Evolutionary conservation across 30 jellyfish, hydroid and myxozoan species (phyloP), one percentile per base, ranked within the genome.

Genomic region (Aurelia coerulea): DNA sequence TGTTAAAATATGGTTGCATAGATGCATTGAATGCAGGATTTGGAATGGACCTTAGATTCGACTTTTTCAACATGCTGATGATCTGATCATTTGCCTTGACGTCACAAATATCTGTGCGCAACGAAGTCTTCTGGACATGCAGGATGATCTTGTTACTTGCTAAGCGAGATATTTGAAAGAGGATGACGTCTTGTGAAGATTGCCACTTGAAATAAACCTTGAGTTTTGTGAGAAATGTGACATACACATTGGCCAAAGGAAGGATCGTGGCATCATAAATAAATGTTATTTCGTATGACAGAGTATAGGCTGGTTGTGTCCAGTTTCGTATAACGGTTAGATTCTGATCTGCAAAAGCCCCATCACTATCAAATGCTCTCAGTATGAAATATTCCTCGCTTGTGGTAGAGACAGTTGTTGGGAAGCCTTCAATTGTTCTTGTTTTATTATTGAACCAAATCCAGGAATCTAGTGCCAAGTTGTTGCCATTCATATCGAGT

Each of bases 61-160:
- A 33, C 6, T 33, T 39, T 13, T 42, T 78, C n/a, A 92, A 76
- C 74, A 54, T 74, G 14, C 35, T 66, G 13, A 65, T 34, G 11
- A 93, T 89, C 19, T 52, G 79, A 33, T 37, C 53, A 39, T 75
- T 65, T 12, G 82, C 95, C 0, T 35, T 78, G 23, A 89, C 82
- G 58, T 92, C 98, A 59, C 98, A 92, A 31, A 70, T 56, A 23
- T 84, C 83, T 9, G 92, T 81, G 6, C 92, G 85, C 72, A 92
- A 75, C 16, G 95, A 64, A 1, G 97, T 81, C 88, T 92, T 87
- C 41, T 79, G 93, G 67, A 73, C 87, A 53, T 58, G 53, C 41
- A 92, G 51, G 14, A 70, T 62, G 10, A 81, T 73, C 37, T 58
- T 83, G 70, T 64, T 81, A 41, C 65, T 73, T 7, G 88, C 16